Base-by-base conservation (phyloP, 2,797 vertebrate species). In the Sebastolobus alascanus region DNA sequence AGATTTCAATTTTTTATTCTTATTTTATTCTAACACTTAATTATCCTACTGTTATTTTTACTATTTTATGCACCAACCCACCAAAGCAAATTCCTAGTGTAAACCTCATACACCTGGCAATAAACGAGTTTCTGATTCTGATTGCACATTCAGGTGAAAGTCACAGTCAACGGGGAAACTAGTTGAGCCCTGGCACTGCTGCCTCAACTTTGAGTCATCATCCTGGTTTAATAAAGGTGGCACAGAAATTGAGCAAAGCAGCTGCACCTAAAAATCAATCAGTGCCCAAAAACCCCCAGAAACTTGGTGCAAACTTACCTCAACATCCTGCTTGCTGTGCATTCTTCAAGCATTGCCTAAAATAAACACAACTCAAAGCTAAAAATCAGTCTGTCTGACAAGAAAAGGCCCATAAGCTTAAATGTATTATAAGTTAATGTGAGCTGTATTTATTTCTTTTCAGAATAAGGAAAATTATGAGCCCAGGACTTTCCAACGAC, bases 391-490 rank as follows among this genome's bases (percentile, higher is more conserved):
- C 4, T 67, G 2, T 54, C 11, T 60, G 14, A 66, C 33, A 16
- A 61, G 9, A 33, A 43, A 18, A 27, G 0, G 29, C 20, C 25
- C 11, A 33, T 5, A 18, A 10, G 16, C 6, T 55, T 1, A 29
- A 38, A 55, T 61, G 11, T 38, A 54, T 40, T 50, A 3, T 4
- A 8, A 22, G 13, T 55, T 60, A 4, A 63, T 68, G 2, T 61
- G 4, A 65, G 14, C 6, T 85, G 35, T 68, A 4, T 78, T 80
- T 59, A 3, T 79, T 82, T 63, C 29, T 88, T 86, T 74, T 69
- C 89, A 96, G 96, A 96, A 96, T 88, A 96, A 96, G 65, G 96
- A 96, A 83, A 96, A 96, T 87, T 61, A 85, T 61, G 89, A 95
- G 20, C 96, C 96, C 22, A 90, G 68, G 60, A 58, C 11, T 61